Conservation (phyloP, 2,888 invertebrate species). For the Lasius fuliginosus region DNA sequence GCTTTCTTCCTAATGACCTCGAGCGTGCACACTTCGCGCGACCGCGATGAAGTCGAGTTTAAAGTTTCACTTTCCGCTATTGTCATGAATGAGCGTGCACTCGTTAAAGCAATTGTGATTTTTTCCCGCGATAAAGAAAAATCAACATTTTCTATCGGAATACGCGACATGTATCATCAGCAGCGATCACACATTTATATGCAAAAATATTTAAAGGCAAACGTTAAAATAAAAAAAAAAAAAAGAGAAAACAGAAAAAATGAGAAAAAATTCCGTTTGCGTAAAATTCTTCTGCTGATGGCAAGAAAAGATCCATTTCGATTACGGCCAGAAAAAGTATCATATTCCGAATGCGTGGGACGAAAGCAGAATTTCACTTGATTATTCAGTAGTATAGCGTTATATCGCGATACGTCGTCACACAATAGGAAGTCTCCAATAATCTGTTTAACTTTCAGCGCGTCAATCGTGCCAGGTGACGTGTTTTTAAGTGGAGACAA, state of each 20-base stretch:
- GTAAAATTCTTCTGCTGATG: background rate
- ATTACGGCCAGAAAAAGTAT: background rate
- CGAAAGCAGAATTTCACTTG: background rate
- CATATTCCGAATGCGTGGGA: background rate
- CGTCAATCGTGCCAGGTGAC: background rate
- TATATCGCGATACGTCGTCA: background rate
- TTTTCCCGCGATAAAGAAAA: background rate
- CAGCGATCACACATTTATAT: background rate
- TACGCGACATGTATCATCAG: background rate
- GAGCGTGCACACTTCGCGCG: slow-evolving; percentile 24
- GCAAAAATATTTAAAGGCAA: background rate
- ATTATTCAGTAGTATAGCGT: background rate
- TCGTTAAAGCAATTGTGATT: slow-evolving; percentile 12
- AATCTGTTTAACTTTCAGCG: slow-evolving; percentile 51
- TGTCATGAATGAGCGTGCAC: slow-evolving; percentile 52
- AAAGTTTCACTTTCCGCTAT: slow-evolving; percentile 69
- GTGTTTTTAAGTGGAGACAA: slow-evolving; percentile 46
- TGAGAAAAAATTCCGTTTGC: too few relatives aligned
- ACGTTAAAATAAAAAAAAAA: background rate
- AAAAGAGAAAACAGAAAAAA: too few relatives aligned
- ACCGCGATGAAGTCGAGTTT: slow-evolving; percentile 8
- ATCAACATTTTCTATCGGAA: background rate
- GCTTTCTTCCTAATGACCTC: slow-evolving; percentile 71
- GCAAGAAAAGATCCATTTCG: background rate
- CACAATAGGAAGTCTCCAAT: background rate